Evolutionary conservation across 1,140 invertebrate species (phyloP), one percentile per base, ranked within the genome.

Genomic region (Chrysoperla carnea): DNA sequence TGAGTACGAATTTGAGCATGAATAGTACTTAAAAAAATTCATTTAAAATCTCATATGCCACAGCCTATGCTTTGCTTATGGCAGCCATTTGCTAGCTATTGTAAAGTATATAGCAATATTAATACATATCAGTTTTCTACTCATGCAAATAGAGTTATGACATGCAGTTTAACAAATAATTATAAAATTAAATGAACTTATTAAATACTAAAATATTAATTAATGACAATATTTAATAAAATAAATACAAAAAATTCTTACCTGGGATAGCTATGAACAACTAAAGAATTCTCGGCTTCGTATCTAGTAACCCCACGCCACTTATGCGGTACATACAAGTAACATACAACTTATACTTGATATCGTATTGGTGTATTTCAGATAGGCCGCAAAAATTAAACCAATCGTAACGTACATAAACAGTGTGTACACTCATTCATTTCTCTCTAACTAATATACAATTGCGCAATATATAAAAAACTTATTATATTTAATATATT

Each of bases 261-360:
- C 68, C 68, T 70, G 62, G 53, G 62, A 60, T 54, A 58, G 60
- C 62, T 67, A 59, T 61, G 55, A 57, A 67, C 66, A 62, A 66
- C 66, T 64, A 67, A 63, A 66, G 64, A 63, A 67, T 67, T 67
- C 58, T 57, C 61, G 59, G 66, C 69, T 70, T 70, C 66, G 68
- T 70, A 69, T 66, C 66, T 50, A 59, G 56, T 59, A 64, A 68
- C 67, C 69, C 69, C 69, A 72, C 70, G 70, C 70, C 66, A 73
- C 68, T 70, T 66, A 62, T 64, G 64, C 65, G 59, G 60, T 59
- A 64, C 63, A 66, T 61, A 65, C 59, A 60, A 66, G 62, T 61
- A 58, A 56, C 63, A 58, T 54, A 61, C 60, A 59, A 61, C 60
- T 63, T 67, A 64, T 61, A 58, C 57, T 51, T 41, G 41, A 41